Conservation (phyloP, 2,888 invertebrate species). For the Cephus pulcher region DNA sequence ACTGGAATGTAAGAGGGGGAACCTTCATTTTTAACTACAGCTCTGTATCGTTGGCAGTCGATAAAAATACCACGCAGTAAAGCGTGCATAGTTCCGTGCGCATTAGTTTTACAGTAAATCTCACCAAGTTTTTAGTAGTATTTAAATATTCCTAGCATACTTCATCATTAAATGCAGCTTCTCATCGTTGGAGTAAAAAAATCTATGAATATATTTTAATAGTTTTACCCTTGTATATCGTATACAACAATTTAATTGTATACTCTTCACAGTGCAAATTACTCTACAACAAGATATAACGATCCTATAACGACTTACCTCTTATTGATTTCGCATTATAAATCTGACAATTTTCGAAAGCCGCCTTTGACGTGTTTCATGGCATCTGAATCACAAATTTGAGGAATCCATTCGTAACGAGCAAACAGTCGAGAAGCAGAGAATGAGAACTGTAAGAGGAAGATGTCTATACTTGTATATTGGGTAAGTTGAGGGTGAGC, state of each 20-base stretch:
- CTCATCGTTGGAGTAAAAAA: no score
- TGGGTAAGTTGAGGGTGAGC: background rate
- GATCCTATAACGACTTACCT: background rate
- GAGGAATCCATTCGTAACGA: conserved; percentile 34
- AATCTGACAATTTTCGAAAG: background rate
- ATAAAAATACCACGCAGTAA: background rate
- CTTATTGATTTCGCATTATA: background rate
- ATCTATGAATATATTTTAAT: background rate
- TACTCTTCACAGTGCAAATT: no score
- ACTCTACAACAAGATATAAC: no score
- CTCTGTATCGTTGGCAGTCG: background rate
- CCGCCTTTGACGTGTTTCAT: background rate
- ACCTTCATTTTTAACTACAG: background rate
- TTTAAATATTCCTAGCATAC: background rate
- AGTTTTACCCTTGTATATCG: background rate
- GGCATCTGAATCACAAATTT: conserved; percentile 42
- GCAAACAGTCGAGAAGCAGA: conserved; percentile 39
- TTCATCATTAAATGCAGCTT: no score
- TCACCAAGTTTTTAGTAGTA: background rate
- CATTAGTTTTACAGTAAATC: background rate
- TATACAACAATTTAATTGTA: background rate
- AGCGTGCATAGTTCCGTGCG: background rate
- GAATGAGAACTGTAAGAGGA: conserved; percentile 10
- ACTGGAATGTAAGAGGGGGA: background rate
- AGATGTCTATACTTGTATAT: background rate